A percentile compares a stretch with the other conserved stretches of the same genome.
Evolutionary conservation across 2,113 vertebrate genomes (phyloP).

Genomic region (Varanus salvator): DNA sequence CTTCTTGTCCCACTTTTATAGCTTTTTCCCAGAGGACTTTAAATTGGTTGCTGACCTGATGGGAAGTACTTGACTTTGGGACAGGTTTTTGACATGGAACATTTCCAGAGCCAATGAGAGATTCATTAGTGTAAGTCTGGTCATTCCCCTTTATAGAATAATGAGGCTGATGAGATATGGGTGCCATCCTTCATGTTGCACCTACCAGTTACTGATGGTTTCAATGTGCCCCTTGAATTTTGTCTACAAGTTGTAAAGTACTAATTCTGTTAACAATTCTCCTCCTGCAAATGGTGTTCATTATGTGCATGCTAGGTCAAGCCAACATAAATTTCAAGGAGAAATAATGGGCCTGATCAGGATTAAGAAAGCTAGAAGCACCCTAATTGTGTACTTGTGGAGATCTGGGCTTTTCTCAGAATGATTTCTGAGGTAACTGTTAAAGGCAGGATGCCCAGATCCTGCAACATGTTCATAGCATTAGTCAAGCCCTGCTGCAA

Average conservation of each 20-base stretch:
- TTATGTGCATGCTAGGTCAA: background rate
- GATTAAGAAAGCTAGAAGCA: too few species aligned
- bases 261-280: too few species aligned
- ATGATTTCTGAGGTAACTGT: background rate
- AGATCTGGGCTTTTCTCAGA: background rate
- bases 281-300: background rate
- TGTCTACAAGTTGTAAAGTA: background rate
- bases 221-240: background rate
- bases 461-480: background rate
- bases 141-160: too few species aligned
- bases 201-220: background rate
- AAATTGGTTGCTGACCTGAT: too few species aligned
- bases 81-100: too few species aligned
- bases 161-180: background rate
- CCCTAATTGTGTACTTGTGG: too few species aligned
- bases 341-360: background rate
- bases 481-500: background rate
- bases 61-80: too few species aligned
- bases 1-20: too few species aligned
- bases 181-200: background rate
- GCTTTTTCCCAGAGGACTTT: too few species aligned
- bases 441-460: background rate
- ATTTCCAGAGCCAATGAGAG: too few species aligned
- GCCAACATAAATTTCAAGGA: background rate
- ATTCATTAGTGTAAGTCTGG: too few species aligned